Evolutionary conservation across 2,113 vertebrate genomes (phyloP).

Genomic region (Thamnaconus septentrionalis): DNA sequence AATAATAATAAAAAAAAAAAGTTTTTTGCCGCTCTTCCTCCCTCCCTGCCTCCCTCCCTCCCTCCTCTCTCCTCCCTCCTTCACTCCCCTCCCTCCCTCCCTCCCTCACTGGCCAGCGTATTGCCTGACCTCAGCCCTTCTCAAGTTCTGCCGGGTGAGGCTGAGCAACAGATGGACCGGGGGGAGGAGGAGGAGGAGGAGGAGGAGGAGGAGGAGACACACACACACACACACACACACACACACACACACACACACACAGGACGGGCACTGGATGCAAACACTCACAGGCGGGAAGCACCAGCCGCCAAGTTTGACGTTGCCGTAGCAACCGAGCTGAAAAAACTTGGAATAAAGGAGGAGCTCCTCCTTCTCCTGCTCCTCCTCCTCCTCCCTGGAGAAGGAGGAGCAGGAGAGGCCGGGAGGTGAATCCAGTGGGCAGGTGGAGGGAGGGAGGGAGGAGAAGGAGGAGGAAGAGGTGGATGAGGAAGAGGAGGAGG

Average conservation of each 20-base stretch:
- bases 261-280: no score
- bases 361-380: no score
- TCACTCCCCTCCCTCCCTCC: no score
- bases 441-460: constrained; percentile 48
- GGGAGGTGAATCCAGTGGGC: constrained; percentile 68
- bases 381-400: constrained; percentile 2
- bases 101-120: constrained; percentile 28
- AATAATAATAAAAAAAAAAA: no score
- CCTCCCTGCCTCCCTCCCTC: constrained; percentile 6
- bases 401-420: constrained; percentile 38
- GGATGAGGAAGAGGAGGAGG: constrained; percentile 38
- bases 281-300: neutral
- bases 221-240: no score
- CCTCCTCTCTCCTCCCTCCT: no score
- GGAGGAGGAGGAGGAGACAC: constrained; percentile 41
- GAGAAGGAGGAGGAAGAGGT: constrained; percentile 58
- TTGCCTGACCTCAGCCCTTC: constrained; percentile 75
- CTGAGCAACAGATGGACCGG: constrained; percentile 74
- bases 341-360: constrained; percentile 50
- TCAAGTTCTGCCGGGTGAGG: constrained; percentile 69
- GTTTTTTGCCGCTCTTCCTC: constrained; percentile 12
- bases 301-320: constrained; percentile 60
- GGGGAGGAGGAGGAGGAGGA: constrained; percentile 49
- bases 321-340: constrained; percentile 66
- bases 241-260: no score